Conservation (phyloP, 2,888 invertebrate species). For the Danaus chrysippus region DNA sequence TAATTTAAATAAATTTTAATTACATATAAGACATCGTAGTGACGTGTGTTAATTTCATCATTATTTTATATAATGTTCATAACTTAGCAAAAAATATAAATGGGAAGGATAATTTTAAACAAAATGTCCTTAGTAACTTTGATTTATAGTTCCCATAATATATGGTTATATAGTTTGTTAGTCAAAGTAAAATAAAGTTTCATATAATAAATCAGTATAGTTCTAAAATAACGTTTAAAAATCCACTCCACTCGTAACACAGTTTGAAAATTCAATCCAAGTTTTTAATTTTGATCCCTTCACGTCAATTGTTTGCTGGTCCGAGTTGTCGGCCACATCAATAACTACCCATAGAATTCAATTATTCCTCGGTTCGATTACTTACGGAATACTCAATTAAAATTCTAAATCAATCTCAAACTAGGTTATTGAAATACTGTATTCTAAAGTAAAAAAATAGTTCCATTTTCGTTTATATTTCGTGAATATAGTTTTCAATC, state of each 20-base stretch:
- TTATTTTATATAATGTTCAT: too few species aligned
- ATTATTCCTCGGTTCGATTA: slow-evolving; percentile 25
- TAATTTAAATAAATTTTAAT: too few species aligned
- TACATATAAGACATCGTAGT: too few species aligned
- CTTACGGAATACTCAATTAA: slow-evolving; percentile 28
- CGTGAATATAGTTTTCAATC: background rate
- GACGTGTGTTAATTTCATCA: too few species aligned
- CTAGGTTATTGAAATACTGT: slow-evolving; percentile 2
- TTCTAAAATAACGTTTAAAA: background rate
- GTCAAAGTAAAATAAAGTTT: too few species aligned
- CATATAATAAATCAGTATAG: background rate
- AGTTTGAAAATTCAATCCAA: slow-evolving; percentile 20
- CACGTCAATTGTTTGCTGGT: slow-evolving; percentile 21
- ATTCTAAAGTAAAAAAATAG: background rate
- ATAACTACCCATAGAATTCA: slow-evolving; percentile 25
- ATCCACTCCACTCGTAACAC: background rate
- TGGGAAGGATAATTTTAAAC: too few species aligned
- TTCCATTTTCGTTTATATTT: background rate
- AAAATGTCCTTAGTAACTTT: too few species aligned
- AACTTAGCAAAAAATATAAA: too few species aligned
- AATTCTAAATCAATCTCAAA: slow-evolving; percentile 28
- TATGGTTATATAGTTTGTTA: too few species aligned
- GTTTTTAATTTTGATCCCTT: slow-evolving; percentile 22
- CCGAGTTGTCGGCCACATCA: slow-evolving; percentile 17
- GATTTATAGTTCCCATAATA: too few species aligned